Conservation (phyloP, 2,113 vertebrate species). For the Phasianus colchicus region DNA sequence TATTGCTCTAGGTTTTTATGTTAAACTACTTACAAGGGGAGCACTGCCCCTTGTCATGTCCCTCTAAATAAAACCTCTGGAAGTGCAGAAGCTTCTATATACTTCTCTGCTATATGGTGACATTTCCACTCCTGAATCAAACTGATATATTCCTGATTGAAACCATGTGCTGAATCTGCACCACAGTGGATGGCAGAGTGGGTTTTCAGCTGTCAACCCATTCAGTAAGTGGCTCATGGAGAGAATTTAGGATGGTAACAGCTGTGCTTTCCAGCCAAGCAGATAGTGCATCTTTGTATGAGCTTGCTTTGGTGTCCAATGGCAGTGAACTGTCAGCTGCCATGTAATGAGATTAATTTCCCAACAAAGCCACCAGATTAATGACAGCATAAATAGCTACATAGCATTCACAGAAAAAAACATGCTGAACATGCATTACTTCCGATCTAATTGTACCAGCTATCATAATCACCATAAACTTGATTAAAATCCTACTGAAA, state of each 20-base stretch:
- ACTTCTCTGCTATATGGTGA: not conserved
- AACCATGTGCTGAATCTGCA: not conserved
- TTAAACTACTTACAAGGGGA: not conserved
- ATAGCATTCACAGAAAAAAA: constrained; percentile 6
- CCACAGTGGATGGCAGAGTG: not conserved
- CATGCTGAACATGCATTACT: not conserved
- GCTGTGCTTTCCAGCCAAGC: not conserved
- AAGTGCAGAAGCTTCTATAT: not conserved
- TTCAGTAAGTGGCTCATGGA: not conserved
- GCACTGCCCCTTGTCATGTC: fast-evolving
- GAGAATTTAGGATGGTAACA: not conserved
- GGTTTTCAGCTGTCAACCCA: not conserved
- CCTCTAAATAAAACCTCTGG: not conserved
- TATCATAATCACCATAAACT: not conserved
- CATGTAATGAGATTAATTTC: constrained; percentile 20
- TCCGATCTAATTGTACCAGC: not conserved
- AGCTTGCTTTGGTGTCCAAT: not conserved
- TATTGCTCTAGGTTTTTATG: not conserved
- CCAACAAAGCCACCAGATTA: constrained; percentile 48
- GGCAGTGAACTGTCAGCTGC: not conserved
- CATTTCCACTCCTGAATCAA: not conserved
- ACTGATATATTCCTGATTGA: not conserved
- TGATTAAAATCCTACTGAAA: not conserved
- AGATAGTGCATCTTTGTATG: not conserved
- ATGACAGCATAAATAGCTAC: constrained; percentile 21